Percentiles rank a stretch among this genome's conserved stretches.
phyloP scores from a whole-genome alignment of 2,888 invertebrate genomes.

The Nesidiocoris tenuis region DNA sequence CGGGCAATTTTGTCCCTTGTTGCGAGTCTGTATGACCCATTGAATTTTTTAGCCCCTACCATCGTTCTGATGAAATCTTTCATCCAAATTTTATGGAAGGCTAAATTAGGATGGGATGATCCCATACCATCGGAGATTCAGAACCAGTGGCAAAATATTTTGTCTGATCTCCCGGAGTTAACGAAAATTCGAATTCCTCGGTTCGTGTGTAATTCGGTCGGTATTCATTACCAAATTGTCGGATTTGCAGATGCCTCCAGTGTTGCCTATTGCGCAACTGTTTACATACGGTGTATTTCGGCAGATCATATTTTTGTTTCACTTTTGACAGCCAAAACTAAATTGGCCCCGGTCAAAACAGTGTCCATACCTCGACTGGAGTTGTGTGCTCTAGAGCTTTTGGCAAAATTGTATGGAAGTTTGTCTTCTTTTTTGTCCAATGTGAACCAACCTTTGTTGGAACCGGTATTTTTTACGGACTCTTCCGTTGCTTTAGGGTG shows the following conservation, averaged over 20 bases:
- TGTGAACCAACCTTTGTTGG: neutral
- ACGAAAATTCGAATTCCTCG: conserved; percentile 19
- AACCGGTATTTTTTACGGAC: conserved; percentile 2
- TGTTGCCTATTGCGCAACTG: conserved; percentile 12
- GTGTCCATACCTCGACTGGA: conserved; percentile 6
- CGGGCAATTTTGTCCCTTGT: conserved; percentile 44
- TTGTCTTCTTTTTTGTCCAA: neutral
- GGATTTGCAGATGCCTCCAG: conserved; percentile 26
- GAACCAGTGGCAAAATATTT: neutral
- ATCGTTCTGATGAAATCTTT: conserved; percentile 12
- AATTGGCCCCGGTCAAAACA: no score
- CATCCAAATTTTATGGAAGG: conserved; percentile 20
- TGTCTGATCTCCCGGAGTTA: conserved; percentile 6
- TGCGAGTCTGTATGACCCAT: conserved; percentile 2
- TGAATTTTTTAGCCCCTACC: conserved; percentile 14
- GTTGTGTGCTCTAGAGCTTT: neutral
- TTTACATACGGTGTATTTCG: conserved; percentile 7
- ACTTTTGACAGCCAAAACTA: neutral
- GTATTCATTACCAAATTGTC: neutral
- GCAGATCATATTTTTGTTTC: neutral
- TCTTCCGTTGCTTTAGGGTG: conserved; percentile 24
- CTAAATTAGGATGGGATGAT: conserved; percentile 20
- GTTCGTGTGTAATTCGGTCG: neutral
- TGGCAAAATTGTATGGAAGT: neutral
- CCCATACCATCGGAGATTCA: neutral